Base-by-base conservation (phyloP, 2,797 vertebrate genomes). In the Coilia nasus region DNA sequence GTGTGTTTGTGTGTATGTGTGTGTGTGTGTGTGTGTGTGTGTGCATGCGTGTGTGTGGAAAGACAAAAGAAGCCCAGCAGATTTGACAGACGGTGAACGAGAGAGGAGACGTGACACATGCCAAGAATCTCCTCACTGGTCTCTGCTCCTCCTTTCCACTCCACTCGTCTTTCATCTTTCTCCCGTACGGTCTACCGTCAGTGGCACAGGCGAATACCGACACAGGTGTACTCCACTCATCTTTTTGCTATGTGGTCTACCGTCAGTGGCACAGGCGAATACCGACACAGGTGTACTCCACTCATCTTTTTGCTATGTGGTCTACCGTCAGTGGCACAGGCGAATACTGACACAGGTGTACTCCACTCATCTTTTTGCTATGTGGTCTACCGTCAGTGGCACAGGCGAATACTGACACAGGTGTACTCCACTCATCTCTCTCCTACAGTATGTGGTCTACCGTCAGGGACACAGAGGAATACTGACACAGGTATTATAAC, bases 71-170 rank as follows among this genome's bases (percentile, higher is more conserved):
- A 47, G 28, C 85, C 59, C 86, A 84, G 84, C 85, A 82, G 11
- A 28, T 67, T 44, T 46, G 81, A 86, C 86, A 91, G 88, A 88
- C 67, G 88, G 84, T 67, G 82, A 83, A 44, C 83, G 23, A 87
- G 83, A 59, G 71, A 86, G 84, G 60, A 88, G 88, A 89, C 71
- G 81, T 67, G 81, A 81, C 67, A 87, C 67, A 60, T 87, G 88
- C 85, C 82, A 87, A 85, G 84, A 83, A 84, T 80, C 82, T 86
- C 86, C 64, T 81, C 86, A n/a, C 59, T 59, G 14, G 60, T 28
- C n/a, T 35, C 83, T 82, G 3, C n/a, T 75, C 31, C 23, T 50
- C 78, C 81, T 28, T 46, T 35, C 82, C 87, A 84, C 82, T 47
- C 71, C 82, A 59, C 80, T 85, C n/a, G n/a, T 28, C 80, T 82